phyloP scores from a whole-genome alignment of 1,140 invertebrate genomes.

The Nasonia longicornis region DNA sequence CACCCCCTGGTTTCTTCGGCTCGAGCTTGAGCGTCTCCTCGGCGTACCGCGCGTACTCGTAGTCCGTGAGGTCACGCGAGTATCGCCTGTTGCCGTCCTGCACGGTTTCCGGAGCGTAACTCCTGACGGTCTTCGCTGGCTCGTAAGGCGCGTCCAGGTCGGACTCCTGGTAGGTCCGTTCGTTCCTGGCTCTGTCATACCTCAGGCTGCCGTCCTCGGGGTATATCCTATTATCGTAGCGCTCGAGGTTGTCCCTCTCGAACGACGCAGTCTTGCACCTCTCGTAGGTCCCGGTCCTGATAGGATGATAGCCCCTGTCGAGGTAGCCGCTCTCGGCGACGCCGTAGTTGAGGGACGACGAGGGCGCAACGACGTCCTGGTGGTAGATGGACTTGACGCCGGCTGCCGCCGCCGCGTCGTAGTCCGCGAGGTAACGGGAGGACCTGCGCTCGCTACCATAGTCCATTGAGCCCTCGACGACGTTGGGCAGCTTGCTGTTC shows the following conservation, averaged over 20 bases:
- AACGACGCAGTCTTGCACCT: constrained; percentile 49
- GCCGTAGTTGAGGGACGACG: constrained; percentile 45
- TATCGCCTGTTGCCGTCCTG: constrained; percentile 60
- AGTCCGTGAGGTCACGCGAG: constrained; percentile 62
- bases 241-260: constrained; percentile 59
- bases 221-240: constrained; percentile 64
- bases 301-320: constrained; percentile 48
- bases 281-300: constrained; percentile 54
- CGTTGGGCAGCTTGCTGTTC: constrained; percentile 68
- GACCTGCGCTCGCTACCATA: constrained; percentile 72
- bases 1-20: constrained; percentile 59
- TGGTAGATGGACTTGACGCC: constrained; percentile 38
- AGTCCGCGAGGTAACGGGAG: constrained; percentile 67
- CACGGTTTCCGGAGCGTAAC: constrained; percentile 52
- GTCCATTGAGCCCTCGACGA: constrained; percentile 73
- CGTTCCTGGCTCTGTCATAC: constrained; percentile 55
- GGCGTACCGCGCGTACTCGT: constrained; percentile 61
- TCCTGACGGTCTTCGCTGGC: constrained; percentile 52
- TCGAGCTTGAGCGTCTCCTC: constrained; percentile 66
- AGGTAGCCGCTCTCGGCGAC: constrained; percentile 53
- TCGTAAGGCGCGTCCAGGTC: constrained; percentile 65
- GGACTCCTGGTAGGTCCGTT: constrained; percentile 64
- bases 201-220: constrained; percentile 58
- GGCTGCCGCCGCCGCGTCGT: constrained; percentile 44
- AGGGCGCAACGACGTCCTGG: not conserved